Percentiles rank a stretch among this genome's conserved stretches.
phyloP scores from a whole-genome alignment of 2,797 vertebrate genomes.

The Alosa sapidissima region DNA sequence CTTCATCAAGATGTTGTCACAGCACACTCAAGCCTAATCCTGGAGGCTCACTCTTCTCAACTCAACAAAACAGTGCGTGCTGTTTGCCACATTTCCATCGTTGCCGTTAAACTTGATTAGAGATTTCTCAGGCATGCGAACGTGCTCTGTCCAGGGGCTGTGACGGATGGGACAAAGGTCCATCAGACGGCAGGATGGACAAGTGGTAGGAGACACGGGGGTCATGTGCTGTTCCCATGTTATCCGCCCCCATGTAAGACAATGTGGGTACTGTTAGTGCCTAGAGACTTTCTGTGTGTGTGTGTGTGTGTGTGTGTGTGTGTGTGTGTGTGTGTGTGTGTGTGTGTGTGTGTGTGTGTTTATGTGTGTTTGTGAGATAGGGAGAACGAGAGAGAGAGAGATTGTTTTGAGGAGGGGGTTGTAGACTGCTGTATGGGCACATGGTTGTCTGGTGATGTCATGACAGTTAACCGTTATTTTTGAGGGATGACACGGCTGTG shows the following conservation, averaged over 20 bases:
- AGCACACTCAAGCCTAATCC: too few species aligned
- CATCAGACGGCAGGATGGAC: neutral
- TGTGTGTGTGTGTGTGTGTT: neutral
- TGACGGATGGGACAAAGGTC: neutral
- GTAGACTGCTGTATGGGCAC: neutral
- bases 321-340: neutral
- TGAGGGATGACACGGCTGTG: conserved; percentile 26
- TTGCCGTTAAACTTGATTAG: too few species aligned
- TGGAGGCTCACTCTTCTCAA: too few species aligned
- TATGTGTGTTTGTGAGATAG: neutral
- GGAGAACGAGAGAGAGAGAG: neutral
- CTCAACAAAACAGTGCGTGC: too few species aligned
- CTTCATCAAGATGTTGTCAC: too few species aligned
- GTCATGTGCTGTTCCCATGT: conserved; percentile 30
- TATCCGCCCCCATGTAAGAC: neutral
- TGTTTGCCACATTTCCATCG: too few species aligned
- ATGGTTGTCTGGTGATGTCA: conserved; percentile 35
- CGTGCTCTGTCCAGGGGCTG: neutral
- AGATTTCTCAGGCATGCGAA: too few species aligned
- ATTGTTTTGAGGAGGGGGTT: neutral
- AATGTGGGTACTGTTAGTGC: conserved; percentile 34
- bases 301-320: neutral
- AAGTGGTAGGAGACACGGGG: neutral
- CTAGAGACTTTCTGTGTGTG: neutral
- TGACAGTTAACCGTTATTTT: conserved; percentile 27